Base-by-base conservation (phyloP, 92 coral and sea anemone genomes). In the Pocillopora grandis region DNA sequence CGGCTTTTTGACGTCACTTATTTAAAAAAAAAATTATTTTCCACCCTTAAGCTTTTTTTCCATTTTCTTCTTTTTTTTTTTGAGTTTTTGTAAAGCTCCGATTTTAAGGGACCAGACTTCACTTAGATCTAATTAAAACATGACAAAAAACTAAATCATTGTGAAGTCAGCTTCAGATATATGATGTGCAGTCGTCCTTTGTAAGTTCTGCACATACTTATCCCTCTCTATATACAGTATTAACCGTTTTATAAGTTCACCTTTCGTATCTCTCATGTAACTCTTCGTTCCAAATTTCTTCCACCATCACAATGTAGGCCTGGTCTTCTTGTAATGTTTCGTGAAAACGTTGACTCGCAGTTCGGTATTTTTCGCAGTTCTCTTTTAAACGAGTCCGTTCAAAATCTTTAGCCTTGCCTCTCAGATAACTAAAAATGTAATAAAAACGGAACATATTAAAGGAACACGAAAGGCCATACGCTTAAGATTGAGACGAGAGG, bases 251-350 rank as follows among this genome's bases (percentile, higher is more conserved):
- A 12, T 12, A 12, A 18, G 33, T 20, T 76, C 52, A 76, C 80
- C 66, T 76, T 27, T 76, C 16, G 27, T 76, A 76, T 59, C 80
- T 76, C 33, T 76, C 49, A 75, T 1, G 18, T 57, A 75, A 10
- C 37, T n/a, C 56, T 55, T 56, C 78, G 58, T 75, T 75, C 20
- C 61, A 58, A 49, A 76, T 59, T 76, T 58, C 14, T 49, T 76
- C 67, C 8, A 76, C 13, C 80, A 31, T 16, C 52, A 63, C 16
- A 27, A 76, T 76, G 10, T 37, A 36, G 17, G 80, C 68, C 66
- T 76, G 15, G 68, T n/a, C 13, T 21, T 2, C 9, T 21, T 27
- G 17, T 10, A 76, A 31, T 76, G 80, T 76, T 52, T 5, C 20
- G 17, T 60, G 80, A 76, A 76, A 76, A 18, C 18, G 80, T 37